These are phyloP conservation scores for Hippoglossus stenolepis DNA, from an alignment of 2,113 vertebrate genomes.

Conservation along the genomic window DNA sequence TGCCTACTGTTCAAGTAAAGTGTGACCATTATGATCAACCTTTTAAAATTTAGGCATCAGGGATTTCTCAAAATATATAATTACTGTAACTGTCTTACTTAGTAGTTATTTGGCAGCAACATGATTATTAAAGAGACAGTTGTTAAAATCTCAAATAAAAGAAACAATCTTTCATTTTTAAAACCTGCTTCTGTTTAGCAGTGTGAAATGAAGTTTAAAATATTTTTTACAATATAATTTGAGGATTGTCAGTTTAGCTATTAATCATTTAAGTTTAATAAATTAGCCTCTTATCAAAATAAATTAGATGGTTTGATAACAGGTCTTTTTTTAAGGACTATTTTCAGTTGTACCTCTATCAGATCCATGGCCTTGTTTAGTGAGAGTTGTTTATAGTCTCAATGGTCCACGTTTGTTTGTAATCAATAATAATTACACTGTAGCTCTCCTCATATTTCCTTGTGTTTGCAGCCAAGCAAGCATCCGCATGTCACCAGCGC, in stretches of 20 bases:
- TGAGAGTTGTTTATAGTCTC: neutral
- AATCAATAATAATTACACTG: constrained; percentile 42
- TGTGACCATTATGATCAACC: no score
- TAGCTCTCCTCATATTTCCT: constrained; percentile 36
- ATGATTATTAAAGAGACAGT: neutral
- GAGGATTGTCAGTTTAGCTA: no score
- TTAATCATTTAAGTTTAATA: neutral
- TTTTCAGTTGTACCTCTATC: no score
- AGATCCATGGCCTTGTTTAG: neutral
- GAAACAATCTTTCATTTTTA: neutral
- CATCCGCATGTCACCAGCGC: constrained; percentile 53
- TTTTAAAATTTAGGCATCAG: no score
- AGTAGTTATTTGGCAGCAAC: neutral
- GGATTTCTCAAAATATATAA: no score
- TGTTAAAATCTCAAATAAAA: neutral
- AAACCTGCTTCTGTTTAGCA: neutral
- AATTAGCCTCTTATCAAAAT: neutral
- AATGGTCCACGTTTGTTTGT: neutral
- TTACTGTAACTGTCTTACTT: no score
- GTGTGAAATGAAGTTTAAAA: neutral
- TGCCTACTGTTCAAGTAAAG: no score
- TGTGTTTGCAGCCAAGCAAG: constrained; percentile 47
- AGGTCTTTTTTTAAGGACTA: no score
- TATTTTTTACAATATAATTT: no score
- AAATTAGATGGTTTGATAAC: no score